Conservation (phyloP, 2,113 vertebrate genomes). For the Notothenia coriiceps region DNA sequence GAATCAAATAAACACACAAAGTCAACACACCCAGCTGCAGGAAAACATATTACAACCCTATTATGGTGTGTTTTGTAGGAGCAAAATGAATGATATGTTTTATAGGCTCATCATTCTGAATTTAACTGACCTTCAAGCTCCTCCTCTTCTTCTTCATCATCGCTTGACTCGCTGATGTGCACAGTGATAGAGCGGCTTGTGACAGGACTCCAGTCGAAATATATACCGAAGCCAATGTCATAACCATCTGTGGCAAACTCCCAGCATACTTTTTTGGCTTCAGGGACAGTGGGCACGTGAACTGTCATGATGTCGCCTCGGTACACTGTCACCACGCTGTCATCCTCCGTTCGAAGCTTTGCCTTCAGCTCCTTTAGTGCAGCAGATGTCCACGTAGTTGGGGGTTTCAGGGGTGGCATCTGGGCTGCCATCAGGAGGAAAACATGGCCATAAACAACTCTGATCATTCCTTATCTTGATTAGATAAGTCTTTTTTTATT, state of each 20-base stretch:
- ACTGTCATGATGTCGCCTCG: slow-evolving; percentile 97
- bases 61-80: neutral
- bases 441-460: neutral
- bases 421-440: slow-evolving; percentile 81
- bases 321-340: slow-evolving; percentile 92
- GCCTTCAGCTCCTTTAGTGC: slow-evolving; percentile 94
- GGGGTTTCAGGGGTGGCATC: slow-evolving; percentile 89
- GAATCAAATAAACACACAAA: slow-evolving; percentile 26
- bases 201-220: slow-evolving; percentile 96
- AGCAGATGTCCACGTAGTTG: slow-evolving; percentile 91
- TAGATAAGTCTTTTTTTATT: too few species aligned
- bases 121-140: slow-evolving; percentile 89
- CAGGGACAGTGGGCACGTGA: slow-evolving; percentile 93
- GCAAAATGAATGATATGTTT: neutral
- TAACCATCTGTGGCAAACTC: slow-evolving; percentile 97
- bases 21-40: slow-evolving; percentile 29
- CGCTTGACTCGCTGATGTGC: slow-evolving; percentile 97
- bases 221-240: slow-evolving; percentile 97
- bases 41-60: neutral
- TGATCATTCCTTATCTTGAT: neutral
- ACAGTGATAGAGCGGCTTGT: slow-evolving; percentile 95
- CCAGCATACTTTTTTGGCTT: slow-evolving; percentile 95
- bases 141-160: slow-evolving; percentile 97
- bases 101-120: neutral
- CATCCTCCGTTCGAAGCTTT: slow-evolving; percentile 91